phyloP scores from a whole-genome alignment of 2,888 invertebrate species.

The Aphidoletes aphidimyza region DNA sequence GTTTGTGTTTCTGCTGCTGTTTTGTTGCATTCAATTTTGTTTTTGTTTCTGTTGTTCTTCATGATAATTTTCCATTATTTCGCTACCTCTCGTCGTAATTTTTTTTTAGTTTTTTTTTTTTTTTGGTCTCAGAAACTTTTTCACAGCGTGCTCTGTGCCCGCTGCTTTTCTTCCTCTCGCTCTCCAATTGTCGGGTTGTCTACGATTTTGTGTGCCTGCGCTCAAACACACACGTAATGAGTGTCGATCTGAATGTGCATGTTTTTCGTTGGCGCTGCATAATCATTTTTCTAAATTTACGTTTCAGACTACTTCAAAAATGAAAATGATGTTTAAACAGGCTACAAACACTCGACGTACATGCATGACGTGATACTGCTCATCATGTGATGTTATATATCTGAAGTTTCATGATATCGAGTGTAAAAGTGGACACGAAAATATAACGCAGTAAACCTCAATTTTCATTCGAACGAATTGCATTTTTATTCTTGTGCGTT shows the following conservation, averaged over 20 bases:
- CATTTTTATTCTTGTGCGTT: background rate
- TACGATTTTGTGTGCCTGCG: too few species aligned
- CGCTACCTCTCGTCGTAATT: background rate
- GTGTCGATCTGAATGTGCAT: background rate
- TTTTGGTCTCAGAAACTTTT: background rate
- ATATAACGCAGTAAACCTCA: background rate
- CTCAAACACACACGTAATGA: too few species aligned
- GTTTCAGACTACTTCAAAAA: conserved; percentile 29
- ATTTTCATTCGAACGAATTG: conserved; percentile 51
- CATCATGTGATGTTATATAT: conserved; percentile 18
- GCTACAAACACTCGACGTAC: background rate
- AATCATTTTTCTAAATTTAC: conserved; percentile 47
- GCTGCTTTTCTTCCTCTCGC: background rate
- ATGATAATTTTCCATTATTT: conserved; percentile 31
- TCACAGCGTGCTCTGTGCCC: background rate
- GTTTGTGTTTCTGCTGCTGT: conserved; percentile 52
- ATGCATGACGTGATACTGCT: background rate
- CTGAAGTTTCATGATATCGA: background rate
- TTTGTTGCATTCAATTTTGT: conserved; percentile 4
- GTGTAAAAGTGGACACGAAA: background rate
- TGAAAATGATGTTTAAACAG: conserved; percentile 52
- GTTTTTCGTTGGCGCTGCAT: conserved; percentile 25
- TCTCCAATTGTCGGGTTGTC: too few species aligned
- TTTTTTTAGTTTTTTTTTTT: background rate
- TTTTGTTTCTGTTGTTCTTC: background rate